Percentiles rank a stretch among this genome's conserved stretches.
These are phyloP conservation scores for Amphimedon queenslandica DNA, from an alignment of 37 sponge, comb jelly and placozoan species.

Conservation along the genomic window DNA sequence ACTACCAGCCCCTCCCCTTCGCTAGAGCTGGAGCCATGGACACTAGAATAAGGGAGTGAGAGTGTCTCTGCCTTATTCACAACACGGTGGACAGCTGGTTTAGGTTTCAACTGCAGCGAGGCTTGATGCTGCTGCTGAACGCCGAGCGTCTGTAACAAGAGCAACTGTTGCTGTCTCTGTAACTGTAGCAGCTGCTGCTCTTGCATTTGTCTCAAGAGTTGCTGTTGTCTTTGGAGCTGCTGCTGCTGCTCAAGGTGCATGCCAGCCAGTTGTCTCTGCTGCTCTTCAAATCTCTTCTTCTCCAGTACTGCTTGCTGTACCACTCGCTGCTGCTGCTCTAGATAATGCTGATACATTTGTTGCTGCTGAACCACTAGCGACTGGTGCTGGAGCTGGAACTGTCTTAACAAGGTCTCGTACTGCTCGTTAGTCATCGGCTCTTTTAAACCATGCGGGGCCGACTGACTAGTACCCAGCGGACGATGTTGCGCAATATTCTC, in stretches of 20 bases:
- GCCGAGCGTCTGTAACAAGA: conserved; percentile 24
- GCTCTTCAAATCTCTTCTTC: conserved; percentile 54
- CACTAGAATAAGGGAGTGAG: conserved; percentile 2
- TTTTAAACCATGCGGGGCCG: conserved; percentile 40
- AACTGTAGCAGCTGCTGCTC: conserved; percentile 44
- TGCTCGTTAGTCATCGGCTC: conserved; percentile 8
- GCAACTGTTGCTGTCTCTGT: conserved; percentile 63
- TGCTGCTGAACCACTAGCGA: conserved; percentile 38
- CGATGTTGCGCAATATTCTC: conserved; percentile 10
- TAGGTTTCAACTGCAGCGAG: neutral
- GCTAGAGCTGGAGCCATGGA: neutral
- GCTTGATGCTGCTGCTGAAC: conserved; percentile 21
- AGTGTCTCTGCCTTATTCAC: neutral
- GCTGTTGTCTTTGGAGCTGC: conserved; percentile 70
- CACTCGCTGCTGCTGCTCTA: conserved; percentile 57
- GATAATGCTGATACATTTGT: conserved; percentile 49
- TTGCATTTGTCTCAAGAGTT: conserved; percentile 53
- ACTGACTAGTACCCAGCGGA: conserved; percentile 31
- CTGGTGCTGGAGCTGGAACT: conserved; percentile 54
- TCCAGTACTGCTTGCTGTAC: conserved; percentile 32
- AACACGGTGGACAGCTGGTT: conserved; percentile 8
- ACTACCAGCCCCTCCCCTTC: neutral
- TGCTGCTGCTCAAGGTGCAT: conserved; percentile 56
- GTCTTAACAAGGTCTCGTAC: conserved; percentile 19
- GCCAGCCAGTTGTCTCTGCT: conserved; percentile 52